Evolutionary conservation across 2,113 vertebrate genomes (phyloP).

Genomic region (Nesogale talazaci): DNA sequence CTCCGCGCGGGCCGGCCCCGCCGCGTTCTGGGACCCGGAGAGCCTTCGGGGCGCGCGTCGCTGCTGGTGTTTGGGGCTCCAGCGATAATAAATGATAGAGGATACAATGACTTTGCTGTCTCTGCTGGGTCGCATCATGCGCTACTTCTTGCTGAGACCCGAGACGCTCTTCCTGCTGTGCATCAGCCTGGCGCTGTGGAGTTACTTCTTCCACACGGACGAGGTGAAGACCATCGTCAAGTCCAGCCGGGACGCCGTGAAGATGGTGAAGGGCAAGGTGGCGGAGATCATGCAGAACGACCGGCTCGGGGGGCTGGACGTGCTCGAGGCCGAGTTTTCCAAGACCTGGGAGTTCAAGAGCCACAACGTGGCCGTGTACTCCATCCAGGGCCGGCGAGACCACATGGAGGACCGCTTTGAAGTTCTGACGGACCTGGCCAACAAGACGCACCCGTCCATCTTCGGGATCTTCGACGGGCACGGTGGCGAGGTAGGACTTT

Average conservation of each 20-base stretch:
- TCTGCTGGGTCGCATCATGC: constrained; percentile 98
- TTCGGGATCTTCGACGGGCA: constrained; percentile 99
- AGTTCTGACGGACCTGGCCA: constrained; percentile 94
- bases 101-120: constrained; percentile 99
- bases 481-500: constrained; percentile 94
- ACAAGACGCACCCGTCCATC: constrained; percentile 97
- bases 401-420: constrained; percentile 99
- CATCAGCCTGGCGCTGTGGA: constrained; percentile 98
- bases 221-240: constrained; percentile 99
- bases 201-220: constrained; percentile 99
- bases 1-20: constrained; percentile 21
- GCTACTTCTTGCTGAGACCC: constrained; percentile 98
- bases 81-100: constrained; percentile 95
- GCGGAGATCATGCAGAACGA: constrained; percentile 99
- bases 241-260: constrained; percentile 98
- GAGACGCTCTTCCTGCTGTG: constrained; percentile 98
- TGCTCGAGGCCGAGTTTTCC: constrained; percentile 96
- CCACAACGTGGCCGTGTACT: constrained; percentile 96
- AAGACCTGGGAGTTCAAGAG: constrained; percentile 98
- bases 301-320: constrained; percentile 94
- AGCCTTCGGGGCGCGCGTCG: constrained; percentile 74
- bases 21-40: constrained; percentile 48
- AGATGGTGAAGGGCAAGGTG: constrained; percentile 99
- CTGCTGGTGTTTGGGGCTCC: constrained; percentile 78
- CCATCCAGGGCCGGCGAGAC: constrained; percentile 97